Base-by-base conservation (phyloP, 2,888 invertebrate species). In the Pedicia rivosa region DNA sequence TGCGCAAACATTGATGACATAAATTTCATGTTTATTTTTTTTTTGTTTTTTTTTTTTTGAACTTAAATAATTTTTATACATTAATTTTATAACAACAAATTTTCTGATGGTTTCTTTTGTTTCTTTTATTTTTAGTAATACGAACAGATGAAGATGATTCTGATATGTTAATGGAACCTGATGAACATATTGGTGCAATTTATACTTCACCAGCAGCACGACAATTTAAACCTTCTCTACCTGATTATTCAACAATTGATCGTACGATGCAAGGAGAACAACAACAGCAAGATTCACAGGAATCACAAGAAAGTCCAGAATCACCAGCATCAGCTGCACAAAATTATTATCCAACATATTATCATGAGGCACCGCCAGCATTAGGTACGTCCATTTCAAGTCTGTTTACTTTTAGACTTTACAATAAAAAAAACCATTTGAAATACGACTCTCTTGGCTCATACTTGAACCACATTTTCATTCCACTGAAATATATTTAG, bases 301-400 rank as follows among this genome's bases (percentile, higher is more conserved):
- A 12, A 16, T 31, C 24, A 25, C 25, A 22, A 8, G 30, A 28
- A 15, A 16, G 29, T 6, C 35, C 38, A 16, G 56, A 56, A 37
- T 52, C 54, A 4, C 53, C 57, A 35, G 50, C 54, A 3, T 78
- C 79, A 39, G 59, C 60, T 2, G 59, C 62, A 13, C 78, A 80
- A 51, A 77, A 72, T 33, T 83, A 81, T 59, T 83, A 80, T 59
- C 83, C 84, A 0, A 72, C 80, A 52, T 79, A 77, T 50, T 67
- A 74, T 44, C 56, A 59, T 42, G 51, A 56, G n/a, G 67, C 68
- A 31, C 68, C 71, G 2, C 59, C n/a, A n/a, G n/a, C n/a, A n/a
- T n/a, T n/a, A n/a, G n/a, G n/a, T n/a, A n/a, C n/a, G n/a, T n/a
- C n/a, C n/a, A n/a, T n/a, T n/a, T n/a, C n/a, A n/a, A n/a, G n/a